Base-by-base conservation (phyloP, 2,888 invertebrate species). In the Labia minor region DNA sequence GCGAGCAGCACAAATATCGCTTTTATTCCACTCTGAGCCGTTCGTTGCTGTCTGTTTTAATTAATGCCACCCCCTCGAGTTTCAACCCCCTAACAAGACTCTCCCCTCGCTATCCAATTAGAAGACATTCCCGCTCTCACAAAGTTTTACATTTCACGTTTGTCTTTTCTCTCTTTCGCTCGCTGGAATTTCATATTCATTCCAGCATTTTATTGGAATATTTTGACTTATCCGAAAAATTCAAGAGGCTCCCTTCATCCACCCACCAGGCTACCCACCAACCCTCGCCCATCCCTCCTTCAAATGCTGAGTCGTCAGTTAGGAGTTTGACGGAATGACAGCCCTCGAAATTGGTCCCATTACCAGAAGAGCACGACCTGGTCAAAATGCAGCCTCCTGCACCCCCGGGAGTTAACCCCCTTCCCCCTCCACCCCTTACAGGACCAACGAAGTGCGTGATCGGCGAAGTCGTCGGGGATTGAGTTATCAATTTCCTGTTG, bases 1-100 rank as follows among this genome's bases (percentile, higher is more conserved):
- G 33, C 6, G 6, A 33, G 33, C 49, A 49, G 49, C 26, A 8
- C 49, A 49, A 49, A 49, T 49, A 49, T 49, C 49, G 49, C 49
- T 49, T 49, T 49, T 49, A 49, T 49, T 49, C 49, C 49, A 3
- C 49, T 49, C 49, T 3, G 33, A n/a, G n/a, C 8, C 26, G 26
- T 26, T 26, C 49, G 49, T 49, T 49, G 49, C 49, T 49, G 49
- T 49, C 49, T 49, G 49, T 49, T 49, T 49, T 49, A 49, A 49
- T 49, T 49, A 49, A 49, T 49, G 49, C 49, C 49, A 49, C 49
- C 49, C 49, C 49, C 49, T 10, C 4, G 49, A 49, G 49, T 49
- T 49, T 49, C 49, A 49, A 49, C 49, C 49, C 49, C 49, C 49
- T 49, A 49, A 49, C 49, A 49, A 49, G 49, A 49, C 49, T 49